Conservation (phyloP, 2,113 vertebrate genomes). For the Nerophis lumbriciformis region DNA sequence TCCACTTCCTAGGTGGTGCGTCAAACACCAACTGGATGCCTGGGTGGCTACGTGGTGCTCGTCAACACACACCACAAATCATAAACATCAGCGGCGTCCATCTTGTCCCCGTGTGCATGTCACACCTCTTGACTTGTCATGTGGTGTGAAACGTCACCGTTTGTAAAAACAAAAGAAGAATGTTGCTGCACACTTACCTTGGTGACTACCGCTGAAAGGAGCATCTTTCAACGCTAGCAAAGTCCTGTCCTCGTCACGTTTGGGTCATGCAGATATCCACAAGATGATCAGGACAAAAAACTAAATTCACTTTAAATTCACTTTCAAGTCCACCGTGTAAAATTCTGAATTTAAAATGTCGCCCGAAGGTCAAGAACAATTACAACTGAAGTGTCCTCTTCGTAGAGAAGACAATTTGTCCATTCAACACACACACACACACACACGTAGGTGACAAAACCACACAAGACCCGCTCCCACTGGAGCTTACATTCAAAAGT, state of each 20-base stretch:
- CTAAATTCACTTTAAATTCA: conserved; percentile 13
- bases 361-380: conserved; percentile 30
- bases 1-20: background rate
- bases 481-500: conserved; percentile 22
- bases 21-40: background rate
- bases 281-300: too few relatives aligned
- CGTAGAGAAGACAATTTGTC: conserved; percentile 3
- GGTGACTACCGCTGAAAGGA: too few relatives aligned
- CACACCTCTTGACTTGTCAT: too few relatives aligned
- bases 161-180: too few relatives aligned
- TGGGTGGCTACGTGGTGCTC: background rate
- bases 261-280: too few relatives aligned
- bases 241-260: too few relatives aligned
- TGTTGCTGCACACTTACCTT: too few relatives aligned
- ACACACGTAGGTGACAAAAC: conserved; percentile 23
- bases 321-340: background rate
- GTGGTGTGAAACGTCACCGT: too few relatives aligned
- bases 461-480: background rate
- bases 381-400: conserved; percentile 22
- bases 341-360: background rate
- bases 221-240: too few relatives aligned
- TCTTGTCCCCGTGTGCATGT: background rate
- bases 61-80: background rate
- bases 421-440: conserved; percentile 30
- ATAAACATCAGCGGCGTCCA: background rate